Evolutionary conservation across 2,113 vertebrate genomes (phyloP).

Genomic region (Neogobius melanostomus): DNA sequence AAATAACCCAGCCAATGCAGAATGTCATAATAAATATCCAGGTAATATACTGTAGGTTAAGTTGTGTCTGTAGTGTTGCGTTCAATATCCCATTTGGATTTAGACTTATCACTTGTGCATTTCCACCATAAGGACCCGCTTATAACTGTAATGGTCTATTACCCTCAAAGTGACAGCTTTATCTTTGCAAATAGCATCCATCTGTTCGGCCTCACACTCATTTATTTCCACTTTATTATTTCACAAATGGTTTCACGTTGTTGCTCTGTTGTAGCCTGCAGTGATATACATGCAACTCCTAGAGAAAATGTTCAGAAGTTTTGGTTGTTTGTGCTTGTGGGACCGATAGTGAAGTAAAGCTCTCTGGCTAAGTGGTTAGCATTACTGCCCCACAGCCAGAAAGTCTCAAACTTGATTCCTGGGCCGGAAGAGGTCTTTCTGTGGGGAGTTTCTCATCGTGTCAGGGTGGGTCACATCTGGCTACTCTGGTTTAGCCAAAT

Average conservation of each 20-base stretch:
- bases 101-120: neutral
- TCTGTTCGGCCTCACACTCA: slow-evolving; percentile 6
- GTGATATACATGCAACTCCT: neutral
- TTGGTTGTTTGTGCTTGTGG: slow-evolving; percentile 6
- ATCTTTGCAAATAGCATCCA: neutral
- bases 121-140: neutral
- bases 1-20: no score
- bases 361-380: no score
- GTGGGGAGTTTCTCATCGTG: no score
- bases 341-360: slow-evolving; percentile 8
- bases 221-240: neutral
- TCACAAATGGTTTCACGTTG: neutral
- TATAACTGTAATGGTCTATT: neutral
- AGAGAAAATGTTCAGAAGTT: neutral
- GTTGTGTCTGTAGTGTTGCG: neutral
- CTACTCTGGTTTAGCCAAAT: no score
- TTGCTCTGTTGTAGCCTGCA: neutral
- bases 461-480: no score
- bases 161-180: neutral
- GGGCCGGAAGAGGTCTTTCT: no score
- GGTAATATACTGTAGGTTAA: no score
- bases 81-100: neutral
- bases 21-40: no score
- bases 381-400: no score
- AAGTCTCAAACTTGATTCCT: no score